These are phyloP conservation scores for Hermetia illucens DNA, from an alignment of 1,140 invertebrate species.

Conservation along the genomic window DNA sequence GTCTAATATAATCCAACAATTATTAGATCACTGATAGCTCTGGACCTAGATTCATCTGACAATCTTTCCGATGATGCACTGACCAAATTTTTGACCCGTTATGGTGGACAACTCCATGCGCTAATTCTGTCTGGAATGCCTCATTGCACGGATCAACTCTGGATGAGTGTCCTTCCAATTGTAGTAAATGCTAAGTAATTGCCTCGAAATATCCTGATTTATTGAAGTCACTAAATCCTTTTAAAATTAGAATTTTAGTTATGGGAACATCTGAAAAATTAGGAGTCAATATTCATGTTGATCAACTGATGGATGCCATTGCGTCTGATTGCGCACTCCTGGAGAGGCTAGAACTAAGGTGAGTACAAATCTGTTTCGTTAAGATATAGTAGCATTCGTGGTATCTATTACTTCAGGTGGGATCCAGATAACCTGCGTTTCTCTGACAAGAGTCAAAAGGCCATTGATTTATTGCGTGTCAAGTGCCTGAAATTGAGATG, in stretches of 20 bases:
- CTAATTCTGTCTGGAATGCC: constrained; percentile 88
- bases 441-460: constrained; percentile 98
- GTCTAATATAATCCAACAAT: background rate
- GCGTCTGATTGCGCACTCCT: constrained; percentile 82
- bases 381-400: background rate
- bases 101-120: constrained; percentile 78
- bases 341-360: constrained; percentile 74
- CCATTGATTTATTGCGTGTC: constrained; percentile 78
- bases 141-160: constrained; percentile 94
- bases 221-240: background rate
- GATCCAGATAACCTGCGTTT: constrained; percentile 96
- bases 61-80: constrained; percentile 88
- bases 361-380: background rate
- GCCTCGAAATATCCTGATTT: background rate
- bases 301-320: constrained; percentile 94
- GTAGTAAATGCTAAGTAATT: constrained; percentile 78
- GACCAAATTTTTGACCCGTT: constrained; percentile 76
- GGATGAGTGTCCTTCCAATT: constrained; percentile 81
- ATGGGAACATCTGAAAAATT: constrained; percentile 95
- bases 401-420: constrained; percentile 57
- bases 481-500: constrained; percentile 76
- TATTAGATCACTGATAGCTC: constrained; percentile 48
- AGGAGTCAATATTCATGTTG: constrained; percentile 91
- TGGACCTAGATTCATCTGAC: constrained; percentile 91
- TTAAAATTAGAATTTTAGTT: constrained; percentile 65